phyloP scores from a whole-genome alignment of 2,113 vertebrate genomes.

The Hippocampus barbouri region DNA sequence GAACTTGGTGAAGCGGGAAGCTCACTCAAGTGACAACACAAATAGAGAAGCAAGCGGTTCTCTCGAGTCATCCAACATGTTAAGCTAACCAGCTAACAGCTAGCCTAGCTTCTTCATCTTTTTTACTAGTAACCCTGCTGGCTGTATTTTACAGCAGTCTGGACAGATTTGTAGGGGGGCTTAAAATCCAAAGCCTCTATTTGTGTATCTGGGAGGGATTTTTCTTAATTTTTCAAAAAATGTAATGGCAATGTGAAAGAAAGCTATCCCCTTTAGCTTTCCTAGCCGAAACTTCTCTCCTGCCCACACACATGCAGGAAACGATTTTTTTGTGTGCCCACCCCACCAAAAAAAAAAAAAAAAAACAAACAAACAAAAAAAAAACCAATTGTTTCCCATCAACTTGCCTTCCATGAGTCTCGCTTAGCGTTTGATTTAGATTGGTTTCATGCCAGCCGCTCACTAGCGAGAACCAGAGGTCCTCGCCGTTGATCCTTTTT shows the following conservation, averaged over 20 bases:
- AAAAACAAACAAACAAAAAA: background rate
- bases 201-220: too few species aligned
- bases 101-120: too few species aligned
- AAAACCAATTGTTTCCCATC: conserved; percentile 27
- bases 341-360: background rate
- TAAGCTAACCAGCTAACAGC: too few species aligned
- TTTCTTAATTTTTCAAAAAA: too few species aligned
- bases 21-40: too few species aligned
- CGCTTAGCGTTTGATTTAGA: conserved; percentile 43
- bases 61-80: background rate
- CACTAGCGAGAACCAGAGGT: conserved; percentile 43
- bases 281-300: conserved; percentile 31
- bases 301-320: conserved; percentile 44
- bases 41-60: background rate
- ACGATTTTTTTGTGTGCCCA: conserved; percentile 4
- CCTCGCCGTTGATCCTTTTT: conserved; percentile 38
- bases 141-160: too few species aligned
- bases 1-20: too few species aligned
- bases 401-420: conserved; percentile 44
- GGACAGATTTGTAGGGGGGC: too few species aligned
- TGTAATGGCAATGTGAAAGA: background rate
- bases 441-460: conserved; percentile 43
- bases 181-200: too few species aligned
- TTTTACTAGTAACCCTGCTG: too few species aligned
- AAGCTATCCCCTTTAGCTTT: conserved; percentile 36